Evolutionary conservation across 2,888 invertebrate genomes (phyloP).

Genomic region (Sminthurides aquaticus): DNA sequence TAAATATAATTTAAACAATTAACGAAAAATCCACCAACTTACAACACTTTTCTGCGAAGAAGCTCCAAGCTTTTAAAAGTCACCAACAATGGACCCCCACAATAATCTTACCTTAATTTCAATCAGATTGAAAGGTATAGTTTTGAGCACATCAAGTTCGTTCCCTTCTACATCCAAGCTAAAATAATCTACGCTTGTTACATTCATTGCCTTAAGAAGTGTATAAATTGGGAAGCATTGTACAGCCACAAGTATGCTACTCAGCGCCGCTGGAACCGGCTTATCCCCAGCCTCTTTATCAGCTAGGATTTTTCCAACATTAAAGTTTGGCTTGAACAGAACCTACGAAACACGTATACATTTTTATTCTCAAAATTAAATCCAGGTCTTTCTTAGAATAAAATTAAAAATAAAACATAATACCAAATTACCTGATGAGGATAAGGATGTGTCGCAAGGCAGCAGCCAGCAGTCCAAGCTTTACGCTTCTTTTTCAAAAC

Average conservation of each 20-base stretch:
- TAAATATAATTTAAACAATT: background rate
- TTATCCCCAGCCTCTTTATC: background rate
- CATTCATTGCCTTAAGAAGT: conserved; percentile 46
- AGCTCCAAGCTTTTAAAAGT: background rate
- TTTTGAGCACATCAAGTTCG: conserved; percentile 46
- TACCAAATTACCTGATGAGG: conserved; percentile 37
- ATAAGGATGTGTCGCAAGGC: conserved; percentile 43
- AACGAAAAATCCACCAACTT: background rate
- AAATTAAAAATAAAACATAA: no score
- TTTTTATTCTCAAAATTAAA: background rate
- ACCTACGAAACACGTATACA: conserved; percentile 5
- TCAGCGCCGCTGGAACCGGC: background rate
- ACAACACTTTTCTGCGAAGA: background rate
- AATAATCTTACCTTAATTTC: conserved; percentile 44
- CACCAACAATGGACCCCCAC: background rate
- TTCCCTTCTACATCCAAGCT: conserved; percentile 48
- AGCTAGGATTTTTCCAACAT: conserved; percentile 15
- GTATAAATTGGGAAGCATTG: conserved; percentile 48
- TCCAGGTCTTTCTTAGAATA: background rate
- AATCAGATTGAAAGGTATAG: conserved; percentile 47
- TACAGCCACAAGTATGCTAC: conserved; percentile 27
- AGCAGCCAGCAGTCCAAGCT: conserved; percentile 45
- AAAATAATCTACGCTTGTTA: conserved; percentile 47
- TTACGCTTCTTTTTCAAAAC: conserved; percentile 45
- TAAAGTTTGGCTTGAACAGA: conserved; percentile 3